phyloP scores from a whole-genome alignment of 2,888 invertebrate genomes.

The Acleris laterana region DNA sequence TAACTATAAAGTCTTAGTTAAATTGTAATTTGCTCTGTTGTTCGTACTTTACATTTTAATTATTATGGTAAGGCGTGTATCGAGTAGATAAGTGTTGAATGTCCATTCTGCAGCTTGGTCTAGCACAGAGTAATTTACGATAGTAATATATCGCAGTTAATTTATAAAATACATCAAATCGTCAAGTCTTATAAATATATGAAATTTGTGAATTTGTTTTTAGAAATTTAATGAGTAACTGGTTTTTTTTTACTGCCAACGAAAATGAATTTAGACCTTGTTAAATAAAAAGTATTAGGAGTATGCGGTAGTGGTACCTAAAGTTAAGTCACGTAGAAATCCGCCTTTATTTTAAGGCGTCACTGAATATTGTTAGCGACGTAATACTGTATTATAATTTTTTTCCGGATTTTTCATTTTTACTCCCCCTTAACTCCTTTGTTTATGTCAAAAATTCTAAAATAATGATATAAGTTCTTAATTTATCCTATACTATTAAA shows the following conservation, averaged over 20 bases:
- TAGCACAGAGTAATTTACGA: neutral
- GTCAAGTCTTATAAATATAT: neutral
- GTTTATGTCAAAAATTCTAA: no score
- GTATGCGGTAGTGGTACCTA: conserved; percentile 12
- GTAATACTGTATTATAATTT: conserved; percentile 40
- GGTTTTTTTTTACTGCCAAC: no score
- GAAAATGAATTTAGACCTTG: no score
- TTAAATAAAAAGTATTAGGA: neutral
- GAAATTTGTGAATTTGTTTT: no score
- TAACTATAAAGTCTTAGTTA: neutral
- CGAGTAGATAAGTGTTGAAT: neutral
- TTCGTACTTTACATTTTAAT: neutral
- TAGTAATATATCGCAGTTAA: neutral
- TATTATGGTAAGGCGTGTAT: neutral
- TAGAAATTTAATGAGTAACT: neutral
- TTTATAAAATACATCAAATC: neutral
- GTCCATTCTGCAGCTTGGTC: neutral
- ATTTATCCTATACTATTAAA: no score
- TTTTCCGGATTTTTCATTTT: conserved; percentile 27
- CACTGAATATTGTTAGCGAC: conserved; percentile 41
- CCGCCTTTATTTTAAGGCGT: conserved; percentile 45
- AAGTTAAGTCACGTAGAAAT: conserved; percentile 41
- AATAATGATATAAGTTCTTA: no score
- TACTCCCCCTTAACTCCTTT: neutral
- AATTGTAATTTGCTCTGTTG: no score